phyloP scores from a whole-genome alignment of 2,888 invertebrate genomes.

The Loripinus fragilis region DNA sequence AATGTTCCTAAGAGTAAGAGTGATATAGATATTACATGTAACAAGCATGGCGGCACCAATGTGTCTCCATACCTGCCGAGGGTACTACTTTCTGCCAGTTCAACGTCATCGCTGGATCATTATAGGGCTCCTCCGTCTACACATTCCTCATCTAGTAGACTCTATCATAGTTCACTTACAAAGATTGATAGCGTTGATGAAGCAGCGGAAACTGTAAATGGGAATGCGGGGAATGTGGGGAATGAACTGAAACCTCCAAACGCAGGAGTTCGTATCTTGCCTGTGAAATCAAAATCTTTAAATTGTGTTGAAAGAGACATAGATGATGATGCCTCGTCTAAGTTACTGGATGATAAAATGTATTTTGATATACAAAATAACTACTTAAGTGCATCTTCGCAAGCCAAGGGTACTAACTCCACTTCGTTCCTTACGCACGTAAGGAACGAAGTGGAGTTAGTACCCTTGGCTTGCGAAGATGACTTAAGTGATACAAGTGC shows the following conservation, averaged over 20 bases:
- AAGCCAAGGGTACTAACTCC: no score
- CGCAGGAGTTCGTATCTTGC: background rate
- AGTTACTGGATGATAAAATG: background rate
- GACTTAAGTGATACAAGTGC: background rate
- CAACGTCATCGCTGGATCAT: background rate
- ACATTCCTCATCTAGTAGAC: conserved; percentile 1
- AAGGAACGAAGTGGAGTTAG: no score
- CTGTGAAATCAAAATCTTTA: no score
- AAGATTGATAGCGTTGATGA: conserved; percentile 61
- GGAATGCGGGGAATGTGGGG: conserved; percentile 5
- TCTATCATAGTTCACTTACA: conserved; percentile 49
- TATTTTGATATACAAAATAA: no score
- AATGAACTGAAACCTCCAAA: conserved; percentile 24
- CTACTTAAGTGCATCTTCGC: no score
- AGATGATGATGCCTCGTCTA: background rate
- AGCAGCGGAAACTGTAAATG: conserved; percentile 29
- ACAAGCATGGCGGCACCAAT: background rate
- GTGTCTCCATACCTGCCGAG: conserved; percentile 35
- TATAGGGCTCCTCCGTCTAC: background rate
- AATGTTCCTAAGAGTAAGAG: conserved; percentile 48
- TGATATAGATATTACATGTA: conserved; percentile 38
- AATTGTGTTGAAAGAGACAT: no score
- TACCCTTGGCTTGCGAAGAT: no score
- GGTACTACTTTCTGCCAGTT: background rate
- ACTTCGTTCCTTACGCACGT: no score